phyloP scores from a whole-genome alignment of 2,113 vertebrate genomes.

The Pagrus major region DNA sequence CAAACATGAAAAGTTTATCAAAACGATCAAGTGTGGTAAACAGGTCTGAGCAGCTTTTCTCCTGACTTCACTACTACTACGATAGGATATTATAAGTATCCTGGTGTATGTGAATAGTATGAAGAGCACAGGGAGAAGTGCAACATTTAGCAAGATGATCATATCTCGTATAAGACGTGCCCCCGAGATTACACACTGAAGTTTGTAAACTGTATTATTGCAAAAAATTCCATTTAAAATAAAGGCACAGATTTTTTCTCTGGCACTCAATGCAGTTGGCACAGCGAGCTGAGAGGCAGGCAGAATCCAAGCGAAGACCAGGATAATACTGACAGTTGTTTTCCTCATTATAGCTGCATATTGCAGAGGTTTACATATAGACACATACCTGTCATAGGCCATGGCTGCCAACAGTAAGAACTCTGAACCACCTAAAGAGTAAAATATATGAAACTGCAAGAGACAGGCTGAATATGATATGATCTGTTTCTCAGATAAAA shows the following conservation, averaged over 20 bases:
- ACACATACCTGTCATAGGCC: slow-evolving; percentile 66
- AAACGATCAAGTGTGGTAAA: slow-evolving; percentile 33
- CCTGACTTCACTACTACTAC: slow-evolving; percentile 13
- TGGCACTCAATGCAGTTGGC: neutral
- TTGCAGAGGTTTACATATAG: slow-evolving; percentile 67
- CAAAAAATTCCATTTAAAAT: slow-evolving; percentile 45
- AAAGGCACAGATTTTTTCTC: neutral
- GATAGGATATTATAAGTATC: slow-evolving; percentile 23
- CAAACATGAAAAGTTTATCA: slow-evolving; percentile 10
- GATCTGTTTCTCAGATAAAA: slow-evolving; percentile 52
- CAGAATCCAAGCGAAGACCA: slow-evolving; percentile 40
- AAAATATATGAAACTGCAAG: slow-evolving; percentile 39
- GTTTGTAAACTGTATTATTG: slow-evolving; percentile 7
- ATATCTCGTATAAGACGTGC: neutral
- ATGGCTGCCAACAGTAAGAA: slow-evolving; percentile 50
- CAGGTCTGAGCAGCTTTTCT: slow-evolving; percentile 50
- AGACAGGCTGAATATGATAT: slow-evolving; percentile 34
- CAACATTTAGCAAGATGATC: neutral
- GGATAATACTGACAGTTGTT: neutral
- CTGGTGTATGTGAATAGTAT: slow-evolving; percentile 40
- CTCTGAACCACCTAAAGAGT: slow-evolving; percentile 46
- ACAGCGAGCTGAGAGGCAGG: neutral
- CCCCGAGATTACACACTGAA: neutral
- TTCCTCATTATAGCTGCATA: slow-evolving; percentile 54
- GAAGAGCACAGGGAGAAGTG: slow-evolving; percentile 14